Evolutionary conservation across 2,888 invertebrate species (phyloP).

Genomic region (Mythimna vitellina): DNA sequence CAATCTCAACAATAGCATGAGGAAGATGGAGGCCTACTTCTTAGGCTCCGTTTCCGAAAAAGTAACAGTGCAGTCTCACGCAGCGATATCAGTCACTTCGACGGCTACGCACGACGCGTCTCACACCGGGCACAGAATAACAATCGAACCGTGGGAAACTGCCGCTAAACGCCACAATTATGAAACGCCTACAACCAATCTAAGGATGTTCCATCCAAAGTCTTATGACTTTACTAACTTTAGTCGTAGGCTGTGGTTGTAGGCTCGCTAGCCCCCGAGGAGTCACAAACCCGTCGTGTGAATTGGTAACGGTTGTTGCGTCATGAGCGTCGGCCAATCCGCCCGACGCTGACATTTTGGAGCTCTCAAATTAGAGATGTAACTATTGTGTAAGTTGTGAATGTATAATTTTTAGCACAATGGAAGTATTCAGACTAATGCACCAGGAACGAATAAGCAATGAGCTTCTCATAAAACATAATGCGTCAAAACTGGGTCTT

Average conservation of each 20-base stretch:
- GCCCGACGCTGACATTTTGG: constrained; percentile 73
- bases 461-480: constrained; percentile 54
- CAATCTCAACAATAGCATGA: constrained; percentile 41
- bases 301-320: constrained; percentile 82
- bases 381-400: constrained; percentile 67
- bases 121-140: constrained; percentile 81
- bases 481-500: constrained; percentile 57
- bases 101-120: constrained; percentile 81
- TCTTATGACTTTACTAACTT: constrained; percentile 67
- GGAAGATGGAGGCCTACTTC: constrained; percentile 48
- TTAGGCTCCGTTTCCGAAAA: constrained; percentile 71
- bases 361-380: constrained; percentile 70
- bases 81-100: constrained; percentile 67
- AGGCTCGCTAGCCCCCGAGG: constrained; percentile 61
- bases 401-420: constrained; percentile 66
- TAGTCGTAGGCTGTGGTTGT: constrained; percentile 27
- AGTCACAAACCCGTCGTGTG: constrained; percentile 77
- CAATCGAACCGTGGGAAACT: constrained; percentile 87
- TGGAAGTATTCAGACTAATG: constrained; percentile 55
- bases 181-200: constrained; percentile 78
- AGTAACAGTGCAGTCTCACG: constrained; percentile 75
- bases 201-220: constrained; percentile 77
- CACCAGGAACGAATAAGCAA: constrained; percentile 61
- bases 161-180: constrained; percentile 80
- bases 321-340: constrained; percentile 69